Evolutionary conservation across 2,797 vertebrate species (phyloP).

Genomic region (Acipenser transmontanus): DNA sequence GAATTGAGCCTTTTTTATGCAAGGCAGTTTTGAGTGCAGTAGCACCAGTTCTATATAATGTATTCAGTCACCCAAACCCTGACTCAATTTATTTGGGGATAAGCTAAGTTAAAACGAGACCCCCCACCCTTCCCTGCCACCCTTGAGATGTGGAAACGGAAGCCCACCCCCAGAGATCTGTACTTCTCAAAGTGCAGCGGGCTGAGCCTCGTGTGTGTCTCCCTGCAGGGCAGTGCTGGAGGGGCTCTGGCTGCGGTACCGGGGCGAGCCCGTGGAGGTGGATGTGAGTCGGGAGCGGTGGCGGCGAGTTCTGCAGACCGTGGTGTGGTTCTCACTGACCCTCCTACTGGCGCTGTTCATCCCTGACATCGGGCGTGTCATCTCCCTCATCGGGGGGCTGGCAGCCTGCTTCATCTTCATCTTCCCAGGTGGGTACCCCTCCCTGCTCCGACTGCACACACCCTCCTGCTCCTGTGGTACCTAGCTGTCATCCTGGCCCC

Average conservation of each 20-base stretch:
- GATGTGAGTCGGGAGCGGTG: constrained; percentile 75
- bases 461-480: not conserved
- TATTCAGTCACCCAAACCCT: too few species aligned
- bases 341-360: constrained; percentile 90
- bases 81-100: too few species aligned
- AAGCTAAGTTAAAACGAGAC: too few species aligned
- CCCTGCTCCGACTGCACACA: not conserved
- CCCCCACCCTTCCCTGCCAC: too few species aligned
- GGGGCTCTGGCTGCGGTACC: constrained; percentile 89
- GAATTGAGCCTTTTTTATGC: too few species aligned
- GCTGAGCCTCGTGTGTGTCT: not conserved
- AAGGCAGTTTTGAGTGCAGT: too few species aligned
- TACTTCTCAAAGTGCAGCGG: too few species aligned
- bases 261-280: constrained; percentile 77
- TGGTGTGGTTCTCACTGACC: constrained; percentile 83
- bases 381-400: constrained; percentile 87
- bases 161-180: too few species aligned
- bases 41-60: too few species aligned
- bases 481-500: not conserved
- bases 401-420: constrained; percentile 95
- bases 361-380: constrained; percentile 90
- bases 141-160: too few species aligned
- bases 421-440: constrained; percentile 72
- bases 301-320: constrained; percentile 77
- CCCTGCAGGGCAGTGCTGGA: constrained; percentile 79